Conservation (phyloP, 2,888 invertebrate genomes). For the Cantharis lateralis region DNA sequence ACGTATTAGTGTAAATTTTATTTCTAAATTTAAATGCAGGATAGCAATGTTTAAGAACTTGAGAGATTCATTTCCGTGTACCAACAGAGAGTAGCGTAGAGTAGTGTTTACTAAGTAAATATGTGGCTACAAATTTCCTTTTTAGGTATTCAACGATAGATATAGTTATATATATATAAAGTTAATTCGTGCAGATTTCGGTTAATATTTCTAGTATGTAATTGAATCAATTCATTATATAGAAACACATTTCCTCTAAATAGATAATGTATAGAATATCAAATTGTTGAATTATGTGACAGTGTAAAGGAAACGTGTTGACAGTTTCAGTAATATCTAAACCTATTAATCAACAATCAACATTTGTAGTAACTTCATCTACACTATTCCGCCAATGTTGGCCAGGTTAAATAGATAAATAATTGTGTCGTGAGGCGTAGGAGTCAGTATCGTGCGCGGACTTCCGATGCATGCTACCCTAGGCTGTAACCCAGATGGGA, state of each 20-base stretch:
- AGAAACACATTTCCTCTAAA: constrained; percentile 9
- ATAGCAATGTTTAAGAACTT: constrained; percentile 18
- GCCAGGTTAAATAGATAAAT: constrained; percentile 30
- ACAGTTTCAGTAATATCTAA: constrained; percentile 21
- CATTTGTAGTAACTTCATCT: constrained; percentile 24
- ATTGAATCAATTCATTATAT: constrained; percentile 7
- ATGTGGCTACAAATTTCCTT: constrained; percentile 27
- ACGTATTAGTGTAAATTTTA: not conserved
- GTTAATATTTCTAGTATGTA: constrained; percentile 13
- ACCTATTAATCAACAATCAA: constrained; percentile 23
- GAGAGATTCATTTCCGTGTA: constrained; percentile 24
- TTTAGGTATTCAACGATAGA: constrained; percentile 18
- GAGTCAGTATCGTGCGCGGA: constrained; percentile 48
- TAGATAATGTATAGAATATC: constrained; percentile 20
- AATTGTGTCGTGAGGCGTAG: constrained; percentile 33
- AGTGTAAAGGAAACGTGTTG: constrained; percentile 16
- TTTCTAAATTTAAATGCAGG: not conserved
- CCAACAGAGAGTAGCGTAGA: constrained; percentile 20
- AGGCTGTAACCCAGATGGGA: constrained; percentile 57
- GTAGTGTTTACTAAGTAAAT: constrained; percentile 26
- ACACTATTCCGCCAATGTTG: constrained; percentile 13
- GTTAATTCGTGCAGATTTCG: constrained; percentile 19
- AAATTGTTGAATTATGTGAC: constrained; percentile 26
- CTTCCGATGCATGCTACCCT: constrained; percentile 55
- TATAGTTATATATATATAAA: constrained; percentile 10